These are phyloP conservation scores for Oreochromis mossambicus DNA, from an alignment of 2,797 vertebrate genomes.

Conservation along the genomic window DNA sequence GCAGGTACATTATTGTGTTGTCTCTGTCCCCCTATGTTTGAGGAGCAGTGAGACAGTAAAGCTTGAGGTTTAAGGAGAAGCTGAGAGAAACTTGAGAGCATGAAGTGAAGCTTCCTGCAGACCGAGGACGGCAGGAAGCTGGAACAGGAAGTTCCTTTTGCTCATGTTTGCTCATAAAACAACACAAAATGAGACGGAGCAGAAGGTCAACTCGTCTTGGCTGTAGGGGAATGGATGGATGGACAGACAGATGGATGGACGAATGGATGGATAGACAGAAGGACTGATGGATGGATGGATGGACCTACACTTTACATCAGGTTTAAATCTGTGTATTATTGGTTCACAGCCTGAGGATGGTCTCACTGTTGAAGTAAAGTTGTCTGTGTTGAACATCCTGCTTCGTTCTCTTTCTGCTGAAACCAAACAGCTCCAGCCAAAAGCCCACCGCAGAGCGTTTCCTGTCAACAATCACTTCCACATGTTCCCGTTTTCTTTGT, in stretches of 20 bases:
- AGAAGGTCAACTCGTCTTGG: background rate
- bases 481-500: background rate
- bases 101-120: background rate
- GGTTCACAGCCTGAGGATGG: background rate
- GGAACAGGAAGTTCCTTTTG: background rate
- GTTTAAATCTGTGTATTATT: background rate
- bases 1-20: background rate
- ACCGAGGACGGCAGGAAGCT: background rate
- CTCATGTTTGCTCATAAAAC: background rate
- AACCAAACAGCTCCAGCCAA: background rate
- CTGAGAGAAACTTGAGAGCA: background rate
- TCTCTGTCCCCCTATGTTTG: background rate
- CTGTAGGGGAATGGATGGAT: background rate
- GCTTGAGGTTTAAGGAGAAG: background rate
- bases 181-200: background rate
- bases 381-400: background rate
- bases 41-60: background rate
- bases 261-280: too few species aligned
- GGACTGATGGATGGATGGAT: background rate
- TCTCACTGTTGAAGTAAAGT: background rate
- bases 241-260: background rate
- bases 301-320: background rate
- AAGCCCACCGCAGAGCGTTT: background rate
- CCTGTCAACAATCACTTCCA: background rate
- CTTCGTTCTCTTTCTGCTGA: background rate